Conservation (phyloP, 2,888 invertebrate genomes). For the Liodrosophila aerea region DNA sequence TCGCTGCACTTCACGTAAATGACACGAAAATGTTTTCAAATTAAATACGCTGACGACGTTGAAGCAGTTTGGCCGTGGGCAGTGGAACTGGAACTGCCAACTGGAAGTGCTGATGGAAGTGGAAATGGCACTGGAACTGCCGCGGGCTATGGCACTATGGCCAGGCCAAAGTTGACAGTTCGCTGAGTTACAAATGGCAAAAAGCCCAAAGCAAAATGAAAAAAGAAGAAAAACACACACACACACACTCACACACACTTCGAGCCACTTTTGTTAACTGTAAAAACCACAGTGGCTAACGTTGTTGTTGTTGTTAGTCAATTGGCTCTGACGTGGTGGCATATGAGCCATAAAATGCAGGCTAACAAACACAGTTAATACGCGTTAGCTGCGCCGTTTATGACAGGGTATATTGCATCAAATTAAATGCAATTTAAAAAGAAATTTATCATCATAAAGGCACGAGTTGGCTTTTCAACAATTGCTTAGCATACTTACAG, state of each 20-base stretch:
- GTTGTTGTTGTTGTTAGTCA: conserved; percentile 28
- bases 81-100: conserved; percentile 6
- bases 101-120: conserved; percentile 4
- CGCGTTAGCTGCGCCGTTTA: conserved; percentile 12
- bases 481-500: background rate
- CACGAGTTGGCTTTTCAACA: too few relatives aligned
- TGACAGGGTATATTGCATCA: conserved; percentile 25
- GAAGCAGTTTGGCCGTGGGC: background rate
- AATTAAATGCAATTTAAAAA: background rate
- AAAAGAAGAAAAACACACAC: background rate
- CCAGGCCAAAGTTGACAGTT: conserved; percentile 46
- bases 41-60: conserved; percentile 46
- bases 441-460: too few relatives aligned
- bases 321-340: conserved; percentile 46
- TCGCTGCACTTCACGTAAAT: conserved; percentile 68
- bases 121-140: conserved; percentile 10
- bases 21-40: conserved; percentile 69
- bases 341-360: conserved; percentile 60
- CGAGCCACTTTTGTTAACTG: conserved; percentile 56
- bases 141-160: conserved; percentile 18
- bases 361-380: conserved; percentile 42
- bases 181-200: conserved; percentile 45
- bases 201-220: conserved; percentile 4
- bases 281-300: conserved; percentile 25
- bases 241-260: conserved; percentile 27